Evolutionary conservation across 2,797 vertebrate genomes (phyloP), one percentile per base, ranked within the genome.

Genomic region (Eulemur rubriventer): DNA sequence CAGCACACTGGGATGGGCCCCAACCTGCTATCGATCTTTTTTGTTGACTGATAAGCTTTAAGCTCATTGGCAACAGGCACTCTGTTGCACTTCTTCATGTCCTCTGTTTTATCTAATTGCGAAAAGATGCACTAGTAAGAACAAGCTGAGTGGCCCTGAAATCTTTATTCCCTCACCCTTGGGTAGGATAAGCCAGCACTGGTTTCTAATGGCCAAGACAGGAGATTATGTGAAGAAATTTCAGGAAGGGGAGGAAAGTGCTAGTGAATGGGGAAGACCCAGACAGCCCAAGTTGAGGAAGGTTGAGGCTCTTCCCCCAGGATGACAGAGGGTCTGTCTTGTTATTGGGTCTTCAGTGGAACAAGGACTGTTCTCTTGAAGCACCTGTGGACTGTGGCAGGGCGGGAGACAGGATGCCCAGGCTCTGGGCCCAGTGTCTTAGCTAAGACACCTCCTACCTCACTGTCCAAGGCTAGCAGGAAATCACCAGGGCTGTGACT

Each of bases 131-230:
- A 26, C n/a, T 20, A 41, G 61, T 67, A 79, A 91, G 52, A 35
- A 93, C 95, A 89, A 78, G 28, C 41, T 50, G 63, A 67, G 33
- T 57, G 59, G n/a, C 63, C n/a, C 0, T 57, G 61, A 57, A 41
- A 67, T 81, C n/a, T 79, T 72, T 75, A 86, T 61, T 50, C 24
- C 78, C n/a, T 16, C 4, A 0, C 12, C 30, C 8, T 55, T 10
- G 55, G 17, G 13, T 16, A 87, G 63, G 69, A 90, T 81, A 69
- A 87, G 78, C 24, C 65, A 69, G 81, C 50, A n/a, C 16, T 46
- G 20, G 30, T 80, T 95, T 96, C 92, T 72, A 92, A 72, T 3
- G 41, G 2, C 70, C 69, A 73, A 73, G 65, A 88, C 84, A 61
- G 17, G 48, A 87, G 20, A 59, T 2, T 48, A 13, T 63, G n/a